These are phyloP conservation scores for Drosophila prolongata DNA, from an alignment of 2,888 invertebrate genomes.

Conservation along the genomic window DNA sequence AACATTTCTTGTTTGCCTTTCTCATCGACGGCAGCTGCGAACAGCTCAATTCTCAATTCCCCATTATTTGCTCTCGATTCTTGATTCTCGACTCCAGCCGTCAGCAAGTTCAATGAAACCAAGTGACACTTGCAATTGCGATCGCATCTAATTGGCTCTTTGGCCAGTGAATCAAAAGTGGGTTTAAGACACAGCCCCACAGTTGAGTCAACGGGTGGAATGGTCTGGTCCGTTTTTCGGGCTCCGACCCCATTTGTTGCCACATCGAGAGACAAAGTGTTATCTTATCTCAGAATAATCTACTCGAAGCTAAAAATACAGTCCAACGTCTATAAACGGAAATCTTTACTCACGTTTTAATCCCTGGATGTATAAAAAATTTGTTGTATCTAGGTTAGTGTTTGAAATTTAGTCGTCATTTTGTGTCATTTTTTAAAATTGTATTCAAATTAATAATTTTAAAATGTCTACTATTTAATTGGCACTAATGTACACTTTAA, in stretches of 20 bases:
- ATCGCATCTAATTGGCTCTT: slow-evolving; percentile 56
- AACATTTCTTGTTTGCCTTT: slow-evolving; percentile 64
- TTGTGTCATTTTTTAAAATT: no score
- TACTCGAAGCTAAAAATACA: slow-evolving; percentile 8
- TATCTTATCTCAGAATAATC: slow-evolving; percentile 37
- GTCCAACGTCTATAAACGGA: neutral
- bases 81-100: neutral
- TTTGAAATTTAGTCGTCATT: no score
- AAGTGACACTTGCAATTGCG: slow-evolving; percentile 67
- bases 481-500: no score
- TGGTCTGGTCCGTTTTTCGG: slow-evolving; percentile 7
- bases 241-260: slow-evolving; percentile 27
- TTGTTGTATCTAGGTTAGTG: no score
- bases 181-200: neutral
- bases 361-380: neutral
- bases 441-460: no score
- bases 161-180: slow-evolving; percentile 29
- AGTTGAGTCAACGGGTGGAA: slow-evolving; percentile 20
- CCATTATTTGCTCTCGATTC: slow-evolving; percentile 1
- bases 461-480: no score
- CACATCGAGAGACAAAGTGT: slow-evolving; percentile 23
- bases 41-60: slow-evolving; percentile 49
- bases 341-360: no score
- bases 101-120: slow-evolving; percentile 71
- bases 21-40: slow-evolving; percentile 35